Evolutionary conservation across 2,888 invertebrate species (phyloP).

Genomic region (Agrochola lychnidis): DNA sequence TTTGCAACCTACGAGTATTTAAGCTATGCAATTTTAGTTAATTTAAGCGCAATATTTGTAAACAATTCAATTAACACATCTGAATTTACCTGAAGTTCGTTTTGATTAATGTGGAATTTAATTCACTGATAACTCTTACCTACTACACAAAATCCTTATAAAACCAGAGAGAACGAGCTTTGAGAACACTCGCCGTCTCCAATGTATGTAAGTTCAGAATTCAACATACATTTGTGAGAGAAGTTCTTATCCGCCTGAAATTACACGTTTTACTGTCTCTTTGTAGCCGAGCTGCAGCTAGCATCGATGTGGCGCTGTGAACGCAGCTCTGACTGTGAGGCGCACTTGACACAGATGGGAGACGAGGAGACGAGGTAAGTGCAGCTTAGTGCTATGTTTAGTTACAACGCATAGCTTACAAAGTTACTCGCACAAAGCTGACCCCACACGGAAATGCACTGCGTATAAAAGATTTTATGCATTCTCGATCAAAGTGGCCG

Average conservation of each 20-base stretch:
- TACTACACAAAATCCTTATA: conserved; percentile 21
- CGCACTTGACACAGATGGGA: conserved; percentile 68
- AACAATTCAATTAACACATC: background rate
- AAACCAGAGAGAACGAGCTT: conserved; percentile 26
- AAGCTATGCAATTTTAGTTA: background rate
- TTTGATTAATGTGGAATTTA: background rate
- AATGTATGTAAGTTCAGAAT: conserved; percentile 40
- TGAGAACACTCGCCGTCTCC: conserved; percentile 24
- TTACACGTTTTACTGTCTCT: conserved; percentile 59
- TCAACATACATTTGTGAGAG: conserved; percentile 47
- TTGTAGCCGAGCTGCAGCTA: conserved; percentile 44
- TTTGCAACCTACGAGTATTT: too few species aligned
- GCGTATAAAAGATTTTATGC: conserved; percentile 59
- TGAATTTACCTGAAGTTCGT: background rate
- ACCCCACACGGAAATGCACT: conserved; percentile 57
- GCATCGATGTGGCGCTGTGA: conserved; percentile 52
- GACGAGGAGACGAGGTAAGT: conserved; percentile 66
- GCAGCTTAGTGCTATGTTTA: conserved; percentile 65
- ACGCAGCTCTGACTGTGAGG: conserved; percentile 60
- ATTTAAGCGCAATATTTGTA: background rate
- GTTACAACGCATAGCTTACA: conserved; percentile 66
- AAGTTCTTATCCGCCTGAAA: conserved; percentile 57
- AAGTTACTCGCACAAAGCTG: conserved; percentile 53
- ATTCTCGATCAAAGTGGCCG: conserved; percentile 56
- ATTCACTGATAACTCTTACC: too few species aligned